phyloP scores from a whole-genome alignment of 1,140 invertebrate genomes.

The Drosophila erecta region DNA sequence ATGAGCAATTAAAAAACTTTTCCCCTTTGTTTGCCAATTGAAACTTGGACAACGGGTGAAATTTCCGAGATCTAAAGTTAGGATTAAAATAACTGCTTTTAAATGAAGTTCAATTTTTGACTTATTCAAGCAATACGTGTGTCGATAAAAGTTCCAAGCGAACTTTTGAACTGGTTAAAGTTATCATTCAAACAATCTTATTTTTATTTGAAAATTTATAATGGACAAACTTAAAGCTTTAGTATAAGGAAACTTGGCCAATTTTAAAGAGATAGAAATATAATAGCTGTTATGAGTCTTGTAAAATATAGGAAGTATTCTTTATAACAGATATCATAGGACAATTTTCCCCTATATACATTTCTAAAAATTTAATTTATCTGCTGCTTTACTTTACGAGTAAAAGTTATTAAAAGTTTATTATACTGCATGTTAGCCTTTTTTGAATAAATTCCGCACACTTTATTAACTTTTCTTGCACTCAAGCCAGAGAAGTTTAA shows the following conservation, averaged over 20 bases:
- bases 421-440: neutral
- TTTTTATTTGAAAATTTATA: too few species aligned
- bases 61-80: conserved; percentile 11
- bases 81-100: conserved; percentile 21
- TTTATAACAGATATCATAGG: too few species aligned
- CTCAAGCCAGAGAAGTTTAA: neutral
- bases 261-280: too few species aligned
- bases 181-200: neutral
- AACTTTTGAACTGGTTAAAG: neutral
- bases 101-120: neutral
- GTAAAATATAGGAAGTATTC: too few species aligned
- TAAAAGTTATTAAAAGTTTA: neutral
- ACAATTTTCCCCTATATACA: too few species aligned
- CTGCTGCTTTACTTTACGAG: neutral
- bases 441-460: neutral
- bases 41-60: conserved; percentile 24
- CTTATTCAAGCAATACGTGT: neutral
- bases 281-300: too few species aligned
- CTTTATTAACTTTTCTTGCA: neutral
- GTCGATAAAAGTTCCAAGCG: neutral
- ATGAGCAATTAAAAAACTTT: conserved; percentile 78
- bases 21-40: conserved; percentile 34
- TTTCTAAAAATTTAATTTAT: too few species aligned
- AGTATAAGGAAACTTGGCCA: too few species aligned
- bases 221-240: too few species aligned